Percentiles rank a stretch among this genome's conserved stretches.
Conservation (phyloP, 2,113 vertebrate species). For the Dicerorhinus sumatrensis region DNA sequence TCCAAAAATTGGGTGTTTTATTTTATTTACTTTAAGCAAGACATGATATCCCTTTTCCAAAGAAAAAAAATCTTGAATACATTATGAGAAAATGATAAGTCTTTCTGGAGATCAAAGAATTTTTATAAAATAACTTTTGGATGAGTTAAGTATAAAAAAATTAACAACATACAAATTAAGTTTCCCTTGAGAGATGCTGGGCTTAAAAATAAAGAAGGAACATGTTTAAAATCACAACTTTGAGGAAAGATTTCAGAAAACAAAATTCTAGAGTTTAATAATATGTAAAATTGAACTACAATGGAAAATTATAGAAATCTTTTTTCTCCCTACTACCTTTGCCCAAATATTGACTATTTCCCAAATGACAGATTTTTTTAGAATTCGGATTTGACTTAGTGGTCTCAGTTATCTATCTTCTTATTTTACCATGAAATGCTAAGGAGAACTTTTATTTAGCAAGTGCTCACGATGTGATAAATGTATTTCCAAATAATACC, state of each 20-base stretch:
- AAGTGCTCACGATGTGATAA: not conserved
- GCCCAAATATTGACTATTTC: not conserved
- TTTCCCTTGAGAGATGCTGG: slow-evolving; percentile 31
- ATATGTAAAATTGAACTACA: slow-evolving; percentile 23
- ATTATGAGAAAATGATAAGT: slow-evolving; percentile 58
- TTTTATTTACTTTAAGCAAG: slow-evolving; percentile 47
- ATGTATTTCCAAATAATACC: not conserved
- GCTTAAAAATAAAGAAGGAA: slow-evolving; percentile 52
- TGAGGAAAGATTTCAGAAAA: slow-evolving; percentile 39
- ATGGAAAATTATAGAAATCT: slow-evolving; percentile 11
- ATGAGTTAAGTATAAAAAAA: slow-evolving; percentile 58
- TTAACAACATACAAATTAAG: slow-evolving; percentile 64
- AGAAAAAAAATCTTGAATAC: slow-evolving; percentile 24
- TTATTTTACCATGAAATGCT: not conserved
- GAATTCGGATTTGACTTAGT: not conserved
- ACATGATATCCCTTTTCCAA: slow-evolving; percentile 56
- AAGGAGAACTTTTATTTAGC: not conserved
- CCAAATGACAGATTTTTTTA: not conserved
- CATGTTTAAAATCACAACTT: slow-evolving; percentile 13
- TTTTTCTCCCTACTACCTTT: not conserved
- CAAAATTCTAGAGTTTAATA: slow-evolving; percentile 41
- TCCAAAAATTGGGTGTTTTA: not conserved
- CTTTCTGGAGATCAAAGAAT: slow-evolving; percentile 67
- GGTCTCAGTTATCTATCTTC: not conserved
- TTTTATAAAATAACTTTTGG: slow-evolving; percentile 49